Conservation (phyloP, 2,113 vertebrate species). For the Potamarius usumacintae region DNA sequence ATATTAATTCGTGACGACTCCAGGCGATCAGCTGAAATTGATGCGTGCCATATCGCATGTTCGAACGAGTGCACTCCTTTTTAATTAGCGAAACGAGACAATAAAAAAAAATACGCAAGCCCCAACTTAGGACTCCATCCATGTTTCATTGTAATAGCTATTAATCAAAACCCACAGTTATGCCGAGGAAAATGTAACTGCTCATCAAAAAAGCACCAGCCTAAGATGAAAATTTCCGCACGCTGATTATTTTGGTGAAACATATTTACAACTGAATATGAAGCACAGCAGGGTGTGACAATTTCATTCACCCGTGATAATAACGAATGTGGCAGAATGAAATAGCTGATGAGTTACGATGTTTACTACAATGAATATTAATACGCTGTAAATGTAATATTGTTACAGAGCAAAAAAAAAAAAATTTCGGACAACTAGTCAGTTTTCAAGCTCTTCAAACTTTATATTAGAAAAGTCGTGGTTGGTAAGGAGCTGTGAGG, state of each 20-base stretch:
- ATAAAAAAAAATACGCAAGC: conserved; percentile 15
- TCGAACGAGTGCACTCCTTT: neutral
- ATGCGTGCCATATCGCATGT: neutral
- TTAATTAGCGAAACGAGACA: conserved; percentile 23
- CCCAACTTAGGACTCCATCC: conserved; percentile 22
- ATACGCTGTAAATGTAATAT: conserved; percentile 23
- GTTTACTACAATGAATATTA: conserved; percentile 40
- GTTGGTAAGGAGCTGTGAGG: neutral
- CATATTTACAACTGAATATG: conserved; percentile 45
- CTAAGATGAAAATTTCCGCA: conserved; percentile 33
- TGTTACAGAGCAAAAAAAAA: neutral
- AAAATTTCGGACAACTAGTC: neutral
- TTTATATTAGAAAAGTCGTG: neutral
- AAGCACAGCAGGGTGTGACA: conserved; percentile 46
- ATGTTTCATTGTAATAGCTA: conserved; percentile 28
- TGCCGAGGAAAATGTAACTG: conserved; percentile 13
- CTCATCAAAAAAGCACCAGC: conserved; percentile 31
- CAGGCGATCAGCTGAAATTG: conserved; percentile 18
- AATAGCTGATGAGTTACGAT: conserved; percentile 42
- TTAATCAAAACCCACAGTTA: conserved; percentile 35
- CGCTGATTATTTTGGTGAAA: conserved; percentile 45
- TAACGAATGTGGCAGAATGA: conserved; percentile 35
- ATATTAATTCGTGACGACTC: conserved; percentile 15
- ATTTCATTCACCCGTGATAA: conserved; percentile 49
- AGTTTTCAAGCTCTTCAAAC: neutral